Evolutionary conservation across 2,797 vertebrate genomes (phyloP).

Genomic region (Caiman crocodilus): DNA sequence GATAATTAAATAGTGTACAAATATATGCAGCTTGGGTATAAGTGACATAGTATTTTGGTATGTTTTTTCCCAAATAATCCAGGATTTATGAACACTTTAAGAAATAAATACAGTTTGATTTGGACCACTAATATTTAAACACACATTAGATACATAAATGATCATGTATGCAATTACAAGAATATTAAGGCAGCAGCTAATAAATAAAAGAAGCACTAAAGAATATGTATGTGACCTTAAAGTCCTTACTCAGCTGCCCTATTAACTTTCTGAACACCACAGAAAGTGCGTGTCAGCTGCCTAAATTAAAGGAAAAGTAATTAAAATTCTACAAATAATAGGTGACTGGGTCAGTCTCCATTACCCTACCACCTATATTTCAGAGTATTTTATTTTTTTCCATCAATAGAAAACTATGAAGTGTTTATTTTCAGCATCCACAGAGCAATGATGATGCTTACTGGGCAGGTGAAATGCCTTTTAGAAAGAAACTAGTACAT

Average conservation of each 20-base stretch:
- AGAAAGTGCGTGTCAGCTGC: constrained; percentile 75
- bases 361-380: constrained; percentile 73
- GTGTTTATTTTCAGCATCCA: constrained; percentile 46
- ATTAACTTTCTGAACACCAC: constrained; percentile 79
- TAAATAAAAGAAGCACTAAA: constrained; percentile 73
- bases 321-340: constrained; percentile 82
- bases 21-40: constrained; percentile 52
- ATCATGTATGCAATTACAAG: constrained; percentile 60
- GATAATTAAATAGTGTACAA: constrained; percentile 75
- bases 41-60: constrained; percentile 42
- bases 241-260: constrained; percentile 78
- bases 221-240: constrained; percentile 73
- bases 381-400: constrained; percentile 76
- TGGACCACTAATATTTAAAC: constrained; percentile 37
- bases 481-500: not conserved
- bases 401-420: constrained; percentile 74
- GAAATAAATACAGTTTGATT: constrained; percentile 38
- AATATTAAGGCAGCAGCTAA: constrained; percentile 59
- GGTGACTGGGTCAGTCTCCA: constrained; percentile 73
- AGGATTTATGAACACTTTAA: constrained; percentile 12
- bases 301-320: constrained; percentile 79
- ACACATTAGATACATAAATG: constrained; percentile 48
- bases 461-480: not conserved
- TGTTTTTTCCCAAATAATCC: not conserved
- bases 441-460: constrained; percentile 7